phyloP scores from a whole-genome alignment of 1,140 invertebrate species.

The Popillia japonica region DNA sequence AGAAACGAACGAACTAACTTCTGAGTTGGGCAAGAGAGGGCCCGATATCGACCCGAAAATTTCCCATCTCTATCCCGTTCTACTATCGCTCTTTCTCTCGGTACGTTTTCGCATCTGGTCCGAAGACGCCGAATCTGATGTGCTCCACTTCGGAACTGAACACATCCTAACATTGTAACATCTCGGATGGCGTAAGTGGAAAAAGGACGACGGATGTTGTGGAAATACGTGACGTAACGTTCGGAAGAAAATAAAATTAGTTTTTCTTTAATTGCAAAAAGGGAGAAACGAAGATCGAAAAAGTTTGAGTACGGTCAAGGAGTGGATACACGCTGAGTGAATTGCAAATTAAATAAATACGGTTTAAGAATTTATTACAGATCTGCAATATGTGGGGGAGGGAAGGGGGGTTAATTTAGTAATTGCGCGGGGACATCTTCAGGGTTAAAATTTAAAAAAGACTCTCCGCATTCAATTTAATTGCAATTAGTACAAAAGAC shows the following conservation, averaged over 20 bases:
- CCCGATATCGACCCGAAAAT: background rate
- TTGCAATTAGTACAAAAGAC: too few relatives aligned
- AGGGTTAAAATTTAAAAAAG: too few relatives aligned
- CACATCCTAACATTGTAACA: background rate
- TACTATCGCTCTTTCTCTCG: background rate
- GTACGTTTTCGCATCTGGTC: background rate
- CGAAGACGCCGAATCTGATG: background rate
- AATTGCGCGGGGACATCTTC: too few relatives aligned
- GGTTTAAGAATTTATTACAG: too few relatives aligned
- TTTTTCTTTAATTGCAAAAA: background rate
- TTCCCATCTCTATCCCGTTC: background rate
- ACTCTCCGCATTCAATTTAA: too few relatives aligned
- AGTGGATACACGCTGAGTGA: too few relatives aligned
- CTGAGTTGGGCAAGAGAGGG: background rate
- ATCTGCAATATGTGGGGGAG: too few relatives aligned
- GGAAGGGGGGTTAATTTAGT: too few relatives aligned
- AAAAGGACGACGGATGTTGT: background rate
- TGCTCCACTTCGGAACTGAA: background rate
- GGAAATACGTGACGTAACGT: background rate
- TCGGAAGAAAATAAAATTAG: conserved; percentile 2
- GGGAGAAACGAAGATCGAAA: background rate
- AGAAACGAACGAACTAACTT: background rate
- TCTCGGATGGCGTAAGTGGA: background rate
- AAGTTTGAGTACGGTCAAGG: too few relatives aligned
- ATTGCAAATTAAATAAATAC: too few relatives aligned